phyloP scores from a whole-genome alignment of 2,888 invertebrate species.

The Drosophila parthenogenetica region DNA sequence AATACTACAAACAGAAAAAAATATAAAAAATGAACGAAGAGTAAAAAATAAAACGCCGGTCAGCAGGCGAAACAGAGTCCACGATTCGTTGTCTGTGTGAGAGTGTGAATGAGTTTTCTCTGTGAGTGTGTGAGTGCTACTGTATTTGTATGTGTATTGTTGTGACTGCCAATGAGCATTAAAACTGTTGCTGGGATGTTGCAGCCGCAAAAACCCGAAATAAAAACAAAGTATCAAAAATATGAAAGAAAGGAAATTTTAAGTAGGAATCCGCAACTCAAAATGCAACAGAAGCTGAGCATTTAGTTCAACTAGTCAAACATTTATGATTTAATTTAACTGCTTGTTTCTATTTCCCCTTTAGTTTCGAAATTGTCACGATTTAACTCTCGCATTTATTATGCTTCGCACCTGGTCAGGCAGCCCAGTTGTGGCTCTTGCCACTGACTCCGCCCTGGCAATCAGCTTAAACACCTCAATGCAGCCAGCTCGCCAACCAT shows the following conservation, averaged over 20 bases:
- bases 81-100: constrained; percentile 42
- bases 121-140: constrained; percentile 14
- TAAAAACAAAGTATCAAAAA: constrained; percentile 65
- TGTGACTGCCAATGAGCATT: constrained; percentile 71
- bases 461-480: constrained; percentile 69
- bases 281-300: too few species aligned
- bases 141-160: constrained; percentile 31
- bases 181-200: constrained; percentile 75
- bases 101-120: constrained; percentile 45
- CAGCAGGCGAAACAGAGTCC: constrained; percentile 52
- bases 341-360: too few species aligned
- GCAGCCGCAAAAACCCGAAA: constrained; percentile 40
- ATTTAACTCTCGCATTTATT: constrained; percentile 4
- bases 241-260: constrained; percentile 52
- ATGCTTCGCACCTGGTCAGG: constrained; percentile 6
- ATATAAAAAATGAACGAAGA: constrained; percentile 39
- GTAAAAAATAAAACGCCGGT: constrained; percentile 56
- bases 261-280: constrained; percentile 23
- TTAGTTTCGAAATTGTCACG: background rate
- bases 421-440: constrained; percentile 13
- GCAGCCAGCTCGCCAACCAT: constrained; percentile 56
- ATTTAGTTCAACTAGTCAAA: too few species aligned
- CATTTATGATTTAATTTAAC: too few species aligned
- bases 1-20: constrained; percentile 30
- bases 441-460: constrained; percentile 25